Conservation (phyloP, 2,797 vertebrate species). For the Pseudotriccus pelzelni region DNA sequence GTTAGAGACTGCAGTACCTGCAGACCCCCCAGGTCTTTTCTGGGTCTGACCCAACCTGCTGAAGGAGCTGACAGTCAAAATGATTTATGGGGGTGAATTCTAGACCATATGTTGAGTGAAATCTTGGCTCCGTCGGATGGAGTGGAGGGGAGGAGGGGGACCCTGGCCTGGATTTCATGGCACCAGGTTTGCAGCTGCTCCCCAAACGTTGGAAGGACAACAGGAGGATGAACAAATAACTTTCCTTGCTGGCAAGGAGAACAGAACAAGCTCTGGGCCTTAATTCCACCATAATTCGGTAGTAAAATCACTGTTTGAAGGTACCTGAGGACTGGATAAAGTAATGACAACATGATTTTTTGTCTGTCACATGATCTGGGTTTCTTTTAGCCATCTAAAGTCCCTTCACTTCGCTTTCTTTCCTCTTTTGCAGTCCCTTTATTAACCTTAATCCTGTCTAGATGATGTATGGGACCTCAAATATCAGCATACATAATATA, state of each 20-base stretch:
- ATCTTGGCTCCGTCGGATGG: background rate
- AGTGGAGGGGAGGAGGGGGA: background rate
- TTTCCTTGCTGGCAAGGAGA: background rate
- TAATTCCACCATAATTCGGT: background rate
- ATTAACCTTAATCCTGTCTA: background rate
- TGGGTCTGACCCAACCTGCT: background rate
- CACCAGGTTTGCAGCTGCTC: slow-evolving; percentile 29
- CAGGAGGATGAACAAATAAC: background rate
- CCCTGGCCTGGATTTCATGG: slow-evolving; percentile 5
- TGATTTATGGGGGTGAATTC: slow-evolving; percentile 29
- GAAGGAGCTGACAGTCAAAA: slow-evolving; percentile 34
- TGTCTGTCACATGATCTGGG: background rate
- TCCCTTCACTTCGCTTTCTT: too few species aligned
- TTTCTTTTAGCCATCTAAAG: background rate
- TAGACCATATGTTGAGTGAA: slow-evolving; percentile 26
- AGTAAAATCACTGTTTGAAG: background rate
- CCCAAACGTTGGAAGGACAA: background rate
- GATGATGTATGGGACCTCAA: background rate
- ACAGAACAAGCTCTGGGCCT: background rate
- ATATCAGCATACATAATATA: background rate
- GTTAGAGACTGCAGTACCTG: background rate
- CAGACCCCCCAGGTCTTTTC: background rate
- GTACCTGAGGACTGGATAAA: background rate
- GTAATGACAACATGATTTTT: background rate
- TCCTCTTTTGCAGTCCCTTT: background rate